phyloP scores from a whole-genome alignment of 2,113 vertebrate species.

The Columba livia region DNA sequence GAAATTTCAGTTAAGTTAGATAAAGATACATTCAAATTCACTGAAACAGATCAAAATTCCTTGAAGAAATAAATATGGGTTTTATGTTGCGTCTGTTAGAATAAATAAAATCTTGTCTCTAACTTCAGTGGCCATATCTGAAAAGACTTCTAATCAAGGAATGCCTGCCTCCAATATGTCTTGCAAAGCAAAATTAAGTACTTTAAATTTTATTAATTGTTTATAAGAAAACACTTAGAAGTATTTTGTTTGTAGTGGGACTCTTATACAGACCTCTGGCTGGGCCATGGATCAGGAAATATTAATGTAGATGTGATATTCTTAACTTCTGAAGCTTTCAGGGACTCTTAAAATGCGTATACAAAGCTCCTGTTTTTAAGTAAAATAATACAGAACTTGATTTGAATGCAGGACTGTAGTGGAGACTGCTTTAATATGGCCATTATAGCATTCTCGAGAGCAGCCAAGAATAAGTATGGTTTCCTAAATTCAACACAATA shows the following conservation, averaged over 20 bases:
- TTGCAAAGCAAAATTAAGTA: neutral
- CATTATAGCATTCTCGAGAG: neutral
- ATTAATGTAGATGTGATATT: neutral
- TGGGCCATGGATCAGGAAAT: neutral
- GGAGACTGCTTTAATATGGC: neutral
- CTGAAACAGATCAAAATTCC: neutral
- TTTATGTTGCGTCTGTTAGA: neutral
- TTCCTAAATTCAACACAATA: neutral
- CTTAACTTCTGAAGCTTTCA: neutral
- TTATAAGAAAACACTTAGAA: neutral
- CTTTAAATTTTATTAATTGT: neutral
- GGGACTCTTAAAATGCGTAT: neutral
- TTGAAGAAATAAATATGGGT: neutral
- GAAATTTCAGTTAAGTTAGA: neutral
- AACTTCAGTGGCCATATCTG: neutral
- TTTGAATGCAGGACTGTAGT: neutral
- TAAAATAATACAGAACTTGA: neutral
- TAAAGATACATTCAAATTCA: neutral
- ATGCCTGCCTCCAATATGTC: neutral
- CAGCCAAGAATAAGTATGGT: neutral
- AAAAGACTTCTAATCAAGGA: neutral
- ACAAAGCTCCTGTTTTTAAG: neutral
- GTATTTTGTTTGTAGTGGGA: neutral
- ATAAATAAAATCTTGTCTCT: neutral
- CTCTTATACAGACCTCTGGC: neutral